phyloP scores from a whole-genome alignment of 2,113 vertebrate genomes.

The Forbesichthys agassizii region DNA sequence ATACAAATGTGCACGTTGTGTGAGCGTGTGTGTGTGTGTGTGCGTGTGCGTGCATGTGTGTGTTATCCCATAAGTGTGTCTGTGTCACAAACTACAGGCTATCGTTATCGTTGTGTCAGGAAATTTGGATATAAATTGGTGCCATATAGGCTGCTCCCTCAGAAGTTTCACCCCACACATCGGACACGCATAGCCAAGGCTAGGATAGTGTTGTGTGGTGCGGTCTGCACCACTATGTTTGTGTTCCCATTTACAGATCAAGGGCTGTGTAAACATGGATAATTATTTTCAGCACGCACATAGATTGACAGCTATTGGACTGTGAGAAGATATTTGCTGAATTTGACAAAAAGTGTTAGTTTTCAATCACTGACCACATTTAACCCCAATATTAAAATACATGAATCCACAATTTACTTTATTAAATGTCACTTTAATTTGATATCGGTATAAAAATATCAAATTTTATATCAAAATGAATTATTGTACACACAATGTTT shows the following conservation, averaged over 20 bases:
- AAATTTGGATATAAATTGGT: too few species aligned
- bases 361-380: too few species aligned
- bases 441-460: neutral
- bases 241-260: too few species aligned
- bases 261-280: neutral
- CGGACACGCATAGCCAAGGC: too few species aligned
- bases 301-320: neutral
- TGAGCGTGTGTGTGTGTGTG: slow-evolving; percentile 10
- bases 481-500: neutral
- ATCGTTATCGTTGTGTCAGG: too few species aligned
- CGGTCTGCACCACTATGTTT: too few species aligned
- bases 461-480: neutral
- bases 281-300: too few species aligned
- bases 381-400: neutral
- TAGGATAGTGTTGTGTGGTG: neutral
- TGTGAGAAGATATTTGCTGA: too few species aligned
- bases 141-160: too few species aligned
- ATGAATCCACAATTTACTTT: too few species aligned
- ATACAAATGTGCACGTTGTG: neutral
- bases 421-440: neutral
- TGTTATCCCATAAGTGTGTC: neutral
- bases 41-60: neutral
- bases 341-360: too few species aligned
- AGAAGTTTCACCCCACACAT: too few species aligned
- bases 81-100: neutral